Base-by-base conservation (phyloP, 2,888 invertebrate species). In the Podotricha telesiphe region DNA sequence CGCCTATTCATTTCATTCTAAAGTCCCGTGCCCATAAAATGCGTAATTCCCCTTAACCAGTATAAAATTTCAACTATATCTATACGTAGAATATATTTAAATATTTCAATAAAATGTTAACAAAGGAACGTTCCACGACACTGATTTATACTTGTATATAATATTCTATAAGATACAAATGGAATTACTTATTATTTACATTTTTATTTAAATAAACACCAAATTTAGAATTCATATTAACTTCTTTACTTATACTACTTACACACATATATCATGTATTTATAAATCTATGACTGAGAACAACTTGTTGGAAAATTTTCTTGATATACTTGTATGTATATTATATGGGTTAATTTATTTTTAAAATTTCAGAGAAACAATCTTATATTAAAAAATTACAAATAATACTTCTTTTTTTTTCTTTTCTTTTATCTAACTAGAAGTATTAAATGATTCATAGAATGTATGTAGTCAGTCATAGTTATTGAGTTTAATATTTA, bases 111-210 rank as follows among this genome's bases (percentile, higher is more conserved):
- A 89, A 83, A 87, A 90, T 86, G 83, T 78, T 82, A 86, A 86
- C 85, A 88, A 86, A 91, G 88, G 86, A 91, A 91, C 86, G 85
- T 86, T 86, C 73, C 82, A 90, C 89, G 83, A 91, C 90, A 92
- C 82, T 83, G 79, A 84, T 78, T 79, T 80, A 78, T 82, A 82
- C 80, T 71, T 69, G 68, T 70, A 69, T 85, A 77, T 78, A 79
- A 40, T 61, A 68, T 59, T 20, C 82, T 77, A 83, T 72, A 83
- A 82, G 77, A 85, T 85, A 88, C 84, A 86, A 87, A 86, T 84
- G 79, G 81, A 66, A 83, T 72, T 81, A 76, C 65, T 59, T 42
- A 11, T n/a, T 90, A 90, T 89, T 79, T 90, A 89, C 89, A 88
- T 77, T 86, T 13, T 81, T n/a, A 28, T 72, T 83, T 81, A 81